phyloP scores from a whole-genome alignment of 2,113 vertebrate species.

The Toxotes jaculatrix region DNA sequence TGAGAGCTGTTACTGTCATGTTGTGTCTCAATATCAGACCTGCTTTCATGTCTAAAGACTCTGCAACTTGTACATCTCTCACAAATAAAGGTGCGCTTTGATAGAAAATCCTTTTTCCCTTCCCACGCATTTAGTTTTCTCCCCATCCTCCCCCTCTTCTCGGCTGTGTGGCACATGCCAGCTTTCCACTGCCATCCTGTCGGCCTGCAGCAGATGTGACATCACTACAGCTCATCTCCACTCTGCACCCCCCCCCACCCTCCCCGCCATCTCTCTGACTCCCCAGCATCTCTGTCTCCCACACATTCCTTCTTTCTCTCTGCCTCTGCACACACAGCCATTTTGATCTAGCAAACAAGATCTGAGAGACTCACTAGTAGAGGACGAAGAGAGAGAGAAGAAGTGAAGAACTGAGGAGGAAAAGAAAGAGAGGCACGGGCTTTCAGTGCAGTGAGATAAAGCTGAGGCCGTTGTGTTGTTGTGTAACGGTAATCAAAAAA shows the following conservation, averaged over 20 bases:
- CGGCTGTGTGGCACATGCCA: conserved; percentile 70
- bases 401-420: conserved; percentile 36
- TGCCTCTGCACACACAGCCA: conserved; percentile 78
- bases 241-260: conserved; percentile 34
- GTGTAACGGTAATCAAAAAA: conserved; percentile 78
- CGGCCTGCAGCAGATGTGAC: conserved; percentile 81
- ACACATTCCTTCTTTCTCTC: conserved; percentile 79
- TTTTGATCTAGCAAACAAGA: conserved; percentile 80
- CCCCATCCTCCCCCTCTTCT: conserved; percentile 21
- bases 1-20: neutral
- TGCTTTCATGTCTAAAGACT: conserved; percentile 42
- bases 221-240: conserved; percentile 68
- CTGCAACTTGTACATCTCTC: conserved; percentile 14
- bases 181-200: conserved; percentile 73
- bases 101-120: conserved; percentile 37
- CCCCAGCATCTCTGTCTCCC: conserved; percentile 80
- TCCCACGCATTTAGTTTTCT: conserved; percentile 46
- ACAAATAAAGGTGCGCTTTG: conserved; percentile 50
- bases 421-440: conserved; percentile 21
- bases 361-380: conserved; percentile 53
- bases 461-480: conserved; percentile 68
- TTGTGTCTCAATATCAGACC: conserved; percentile 7
- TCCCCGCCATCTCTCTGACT: conserved; percentile 52
- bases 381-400: conserved; percentile 9
- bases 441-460: conserved; percentile 57